Evolutionary conservation across 2,113 vertebrate genomes (phyloP).

Genomic region (Silurus asotus): DNA sequence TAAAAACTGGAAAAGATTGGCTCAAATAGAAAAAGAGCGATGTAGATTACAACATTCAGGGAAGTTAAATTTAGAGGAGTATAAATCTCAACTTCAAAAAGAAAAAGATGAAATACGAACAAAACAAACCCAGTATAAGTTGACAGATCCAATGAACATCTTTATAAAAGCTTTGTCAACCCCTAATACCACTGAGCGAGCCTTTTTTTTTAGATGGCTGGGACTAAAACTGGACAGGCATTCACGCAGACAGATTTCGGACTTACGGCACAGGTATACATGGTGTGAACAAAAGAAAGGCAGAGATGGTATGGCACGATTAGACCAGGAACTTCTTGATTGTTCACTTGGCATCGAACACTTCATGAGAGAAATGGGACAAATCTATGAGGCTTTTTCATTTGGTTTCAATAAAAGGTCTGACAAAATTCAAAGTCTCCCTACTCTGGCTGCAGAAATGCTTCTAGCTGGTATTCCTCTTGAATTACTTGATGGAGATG

Average conservation of each 20-base stretch:
- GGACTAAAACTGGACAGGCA: constrained; percentile 48
- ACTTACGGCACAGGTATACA: constrained; percentile 5
- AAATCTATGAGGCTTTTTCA: constrained; percentile 61
- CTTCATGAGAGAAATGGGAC: constrained; percentile 66
- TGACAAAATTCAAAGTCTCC: constrained; percentile 38
- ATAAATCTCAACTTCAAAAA: constrained; percentile 42
- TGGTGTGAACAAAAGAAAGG: constrained; percentile 36
- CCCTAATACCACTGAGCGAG: constrained; percentile 36
- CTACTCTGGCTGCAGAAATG: constrained; percentile 60
- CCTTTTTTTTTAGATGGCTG: constrained; percentile 60
- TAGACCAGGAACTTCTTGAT: constrained; percentile 59
- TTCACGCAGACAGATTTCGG: constrained; percentile 15
- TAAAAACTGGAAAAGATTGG: constrained; percentile 51
- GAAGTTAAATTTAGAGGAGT: neutral
- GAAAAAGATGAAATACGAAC: neutral
- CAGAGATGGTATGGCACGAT: neutral
- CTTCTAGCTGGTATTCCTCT: constrained; percentile 64
- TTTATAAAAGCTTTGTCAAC: constrained; percentile 46
- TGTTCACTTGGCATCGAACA: constrained; percentile 66
- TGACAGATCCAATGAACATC: constrained; percentile 24
- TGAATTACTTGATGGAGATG: constrained; percentile 68
- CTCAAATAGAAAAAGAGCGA: constrained; percentile 57
- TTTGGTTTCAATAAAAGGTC: neutral
- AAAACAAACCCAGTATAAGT: neutral
- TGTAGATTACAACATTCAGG: constrained; percentile 45